Percentiles rank a stretch among this genome's conserved stretches.
Conservation (phyloP, 2,888 invertebrate species). For the Mythimna loreyi region DNA sequence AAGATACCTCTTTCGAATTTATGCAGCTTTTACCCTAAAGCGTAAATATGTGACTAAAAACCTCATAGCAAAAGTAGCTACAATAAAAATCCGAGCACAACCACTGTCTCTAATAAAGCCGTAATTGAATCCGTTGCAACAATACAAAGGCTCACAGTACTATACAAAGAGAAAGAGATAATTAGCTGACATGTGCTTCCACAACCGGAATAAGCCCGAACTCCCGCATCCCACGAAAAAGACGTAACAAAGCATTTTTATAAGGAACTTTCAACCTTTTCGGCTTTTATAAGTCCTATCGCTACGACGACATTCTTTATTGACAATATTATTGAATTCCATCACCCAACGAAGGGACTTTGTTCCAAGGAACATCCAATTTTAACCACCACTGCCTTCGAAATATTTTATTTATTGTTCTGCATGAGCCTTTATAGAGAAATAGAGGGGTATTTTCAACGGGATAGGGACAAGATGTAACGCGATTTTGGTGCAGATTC, state of each 20-base stretch:
- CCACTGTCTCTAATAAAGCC: neutral
- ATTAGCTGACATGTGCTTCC: constrained; percentile 28
- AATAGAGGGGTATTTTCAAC: constrained; percentile 63
- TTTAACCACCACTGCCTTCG: constrained; percentile 69
- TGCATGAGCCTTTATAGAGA: constrained; percentile 73
- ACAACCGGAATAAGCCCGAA: constrained; percentile 30
- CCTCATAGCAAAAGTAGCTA: no score
- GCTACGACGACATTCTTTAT: constrained; percentile 69
- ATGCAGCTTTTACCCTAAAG: no score
- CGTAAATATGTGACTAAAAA: no score
- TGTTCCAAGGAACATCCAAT: constrained; percentile 72
- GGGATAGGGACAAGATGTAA: constrained; percentile 34
- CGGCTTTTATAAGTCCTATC: constrained; percentile 63
- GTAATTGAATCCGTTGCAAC: constrained; percentile 12
- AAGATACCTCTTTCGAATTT: no score
- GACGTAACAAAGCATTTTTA: constrained; percentile 64
- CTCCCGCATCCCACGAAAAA: constrained; percentile 27
- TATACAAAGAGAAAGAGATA: constrained; percentile 22
- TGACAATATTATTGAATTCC: constrained; percentile 81
- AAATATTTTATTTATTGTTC: constrained; percentile 79
- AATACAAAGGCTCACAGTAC: constrained; percentile 6
- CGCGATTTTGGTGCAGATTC: constrained; percentile 52
- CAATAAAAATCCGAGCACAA: neutral
- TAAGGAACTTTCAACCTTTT: constrained; percentile 62
- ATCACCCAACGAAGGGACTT: constrained; percentile 65